Conservation (phyloP, 2,797 vertebrate genomes). For the Potorous gilbertii region DNA sequence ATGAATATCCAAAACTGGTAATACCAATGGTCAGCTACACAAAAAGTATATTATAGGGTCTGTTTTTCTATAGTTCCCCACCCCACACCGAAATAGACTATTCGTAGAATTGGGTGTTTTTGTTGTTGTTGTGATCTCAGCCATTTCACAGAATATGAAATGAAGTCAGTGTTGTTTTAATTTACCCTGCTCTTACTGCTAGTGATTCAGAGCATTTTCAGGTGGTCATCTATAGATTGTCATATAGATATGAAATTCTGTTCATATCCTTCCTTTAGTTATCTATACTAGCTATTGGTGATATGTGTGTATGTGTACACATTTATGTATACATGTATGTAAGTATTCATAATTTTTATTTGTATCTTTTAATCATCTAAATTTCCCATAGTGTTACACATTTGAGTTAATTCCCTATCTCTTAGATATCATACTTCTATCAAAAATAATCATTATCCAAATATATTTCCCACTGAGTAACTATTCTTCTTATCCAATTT, state of each 20-base stretch:
- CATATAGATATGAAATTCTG: not conserved
- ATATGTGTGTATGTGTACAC: no score
- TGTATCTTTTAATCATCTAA: not conserved
- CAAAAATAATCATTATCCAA: not conserved
- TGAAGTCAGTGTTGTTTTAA: not conserved
- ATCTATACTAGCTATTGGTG: not conserved
- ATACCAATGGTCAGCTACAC: not conserved
- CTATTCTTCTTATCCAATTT: not conserved
- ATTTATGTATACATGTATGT: not conserved
- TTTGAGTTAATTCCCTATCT: not conserved
- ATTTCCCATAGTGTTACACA: not conserved
- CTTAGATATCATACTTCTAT: not conserved
- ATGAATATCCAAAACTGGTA: not conserved
- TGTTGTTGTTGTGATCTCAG: not conserved
- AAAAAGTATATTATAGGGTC: not conserved
- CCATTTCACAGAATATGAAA: not conserved
- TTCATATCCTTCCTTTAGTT: not conserved
- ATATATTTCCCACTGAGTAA: not conserved
- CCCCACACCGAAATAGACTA: not conserved
- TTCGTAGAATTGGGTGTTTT: not conserved
- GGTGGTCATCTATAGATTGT: not conserved
- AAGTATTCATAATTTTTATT: not conserved
- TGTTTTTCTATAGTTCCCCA: not conserved
- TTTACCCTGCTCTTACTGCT: not conserved
- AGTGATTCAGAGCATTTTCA: not conserved